Conservation (phyloP, 2,797 vertebrate genomes). For the Acipenser oxyrinchus region DNA sequence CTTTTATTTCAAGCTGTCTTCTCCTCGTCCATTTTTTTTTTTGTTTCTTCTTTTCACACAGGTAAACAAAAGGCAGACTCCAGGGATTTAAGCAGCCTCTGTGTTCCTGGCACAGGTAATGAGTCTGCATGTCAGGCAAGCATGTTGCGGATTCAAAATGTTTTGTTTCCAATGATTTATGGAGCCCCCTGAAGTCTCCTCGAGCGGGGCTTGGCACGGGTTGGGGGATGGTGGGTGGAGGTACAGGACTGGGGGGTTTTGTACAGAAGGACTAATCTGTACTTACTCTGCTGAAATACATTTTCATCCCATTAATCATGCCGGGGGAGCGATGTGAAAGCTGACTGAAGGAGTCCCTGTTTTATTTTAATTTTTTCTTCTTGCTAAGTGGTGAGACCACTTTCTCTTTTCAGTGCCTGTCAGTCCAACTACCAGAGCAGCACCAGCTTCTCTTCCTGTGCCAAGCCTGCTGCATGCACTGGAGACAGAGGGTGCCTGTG, state of each 20-base stretch:
- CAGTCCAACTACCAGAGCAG: conserved; percentile 30
- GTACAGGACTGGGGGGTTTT: conserved; percentile 35
- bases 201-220: conserved; percentile 52
- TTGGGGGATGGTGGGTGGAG: background rate
- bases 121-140: conserved; percentile 55
- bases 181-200: conserved; percentile 42
- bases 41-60: conserved; percentile 36
- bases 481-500: no score
- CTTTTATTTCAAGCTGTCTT: background rate
- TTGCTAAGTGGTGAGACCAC: conserved; percentile 41
- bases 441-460: no score
- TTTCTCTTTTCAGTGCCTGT: conserved; percentile 26
- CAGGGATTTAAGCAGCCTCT: conserved; percentile 42
- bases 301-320: conserved; percentile 74
- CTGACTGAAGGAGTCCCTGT: background rate
- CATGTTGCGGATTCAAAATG: conserved; percentile 69
- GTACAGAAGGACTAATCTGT: conserved; percentile 72
- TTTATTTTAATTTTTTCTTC: conserved; percentile 33
- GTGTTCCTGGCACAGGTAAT: conserved; percentile 60
- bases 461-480: no score
- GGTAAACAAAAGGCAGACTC: conserved; percentile 63
- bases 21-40: conserved; percentile 1
- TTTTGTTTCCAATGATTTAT: conserved; percentile 80
- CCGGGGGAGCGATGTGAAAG: conserved; percentile 25
- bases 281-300: conserved; percentile 67